Percentiles rank a stretch among this genome's conserved stretches.
These are phyloP conservation scores for Hydrochoerus hydrochaeris DNA, from an alignment of 2,113 vertebrate genomes.

Conservation along the genomic window DNA sequence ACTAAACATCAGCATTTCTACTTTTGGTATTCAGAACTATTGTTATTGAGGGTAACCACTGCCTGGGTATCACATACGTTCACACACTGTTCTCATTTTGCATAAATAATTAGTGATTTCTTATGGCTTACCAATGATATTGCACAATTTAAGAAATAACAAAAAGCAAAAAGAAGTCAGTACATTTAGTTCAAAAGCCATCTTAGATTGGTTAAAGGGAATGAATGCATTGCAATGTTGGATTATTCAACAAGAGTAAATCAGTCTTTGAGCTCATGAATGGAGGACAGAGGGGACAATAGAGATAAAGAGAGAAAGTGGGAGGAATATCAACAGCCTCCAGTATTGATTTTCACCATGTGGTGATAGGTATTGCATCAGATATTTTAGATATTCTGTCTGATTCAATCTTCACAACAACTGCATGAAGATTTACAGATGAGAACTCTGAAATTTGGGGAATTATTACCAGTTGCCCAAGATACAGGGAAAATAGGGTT, in stretches of 20 bases:
- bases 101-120: conserved; percentile 30
- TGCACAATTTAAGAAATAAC: background rate
- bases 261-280: conserved; percentile 30
- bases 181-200: conserved; percentile 25
- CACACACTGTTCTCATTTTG: background rate
- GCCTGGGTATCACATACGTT: background rate
- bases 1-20: conserved; percentile 30
- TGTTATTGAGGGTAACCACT: background rate
- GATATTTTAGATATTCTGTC: background rate
- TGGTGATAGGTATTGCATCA: background rate
- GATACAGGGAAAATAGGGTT: background rate
- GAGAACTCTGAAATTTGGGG: background rate
- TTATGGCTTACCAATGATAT: background rate
- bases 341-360: background rate
- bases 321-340: background rate
- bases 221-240: background rate
- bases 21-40: background rate
- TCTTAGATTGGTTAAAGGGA: background rate
- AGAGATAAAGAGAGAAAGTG: background rate
- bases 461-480: conserved; percentile 20
- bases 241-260: conserved; percentile 32
- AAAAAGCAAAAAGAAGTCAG: conserved; percentile 51
- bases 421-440: background rate
- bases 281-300: background rate
- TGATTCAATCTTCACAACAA: background rate